Percentiles rank a stretch among this genome's conserved stretches.
phyloP scores from a whole-genome alignment of 2,113 vertebrate species.

The Callipepla californica region DNA sequence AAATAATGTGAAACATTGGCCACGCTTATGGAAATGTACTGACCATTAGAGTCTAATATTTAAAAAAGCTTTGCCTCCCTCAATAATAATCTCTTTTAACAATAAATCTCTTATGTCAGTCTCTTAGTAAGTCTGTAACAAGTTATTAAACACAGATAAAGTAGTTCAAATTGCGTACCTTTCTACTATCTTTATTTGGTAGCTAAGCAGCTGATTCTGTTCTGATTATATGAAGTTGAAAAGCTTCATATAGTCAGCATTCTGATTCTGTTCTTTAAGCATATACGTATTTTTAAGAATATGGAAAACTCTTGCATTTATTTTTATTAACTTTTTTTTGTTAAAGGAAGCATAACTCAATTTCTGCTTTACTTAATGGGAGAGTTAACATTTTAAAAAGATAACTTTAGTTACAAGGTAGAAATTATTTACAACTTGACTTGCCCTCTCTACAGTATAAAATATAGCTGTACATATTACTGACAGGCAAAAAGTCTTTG shows the following conservation, averaged over 20 bases:
- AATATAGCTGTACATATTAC: not conserved
- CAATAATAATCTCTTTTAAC: not conserved
- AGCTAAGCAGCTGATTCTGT: not conserved
- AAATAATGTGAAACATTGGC: not conserved
- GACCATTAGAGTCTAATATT: not conserved
- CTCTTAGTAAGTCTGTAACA: slow-evolving; percentile 11
- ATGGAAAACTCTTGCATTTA: not conserved
- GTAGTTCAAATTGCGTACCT: not conserved
- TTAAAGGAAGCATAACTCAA: not conserved
- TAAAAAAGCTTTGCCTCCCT: slow-evolving; percentile 11
- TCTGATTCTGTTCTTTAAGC: not conserved
- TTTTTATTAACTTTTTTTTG: not conserved
- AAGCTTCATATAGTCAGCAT: not conserved
- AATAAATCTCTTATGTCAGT: slow-evolving; percentile 14
- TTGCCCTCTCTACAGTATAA: not conserved
- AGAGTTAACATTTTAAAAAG: not conserved
- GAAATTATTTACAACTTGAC: not conserved
- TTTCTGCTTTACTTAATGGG: not conserved
- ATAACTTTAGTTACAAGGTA: not conserved
- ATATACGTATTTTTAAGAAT: not conserved
- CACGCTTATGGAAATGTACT: not conserved
- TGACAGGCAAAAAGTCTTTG: not conserved
- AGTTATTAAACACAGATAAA: slow-evolving; percentile 10
- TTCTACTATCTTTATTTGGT: not conserved
- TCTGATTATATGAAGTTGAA: not conserved